Percentiles rank a stretch among this genome's conserved stretches.
These are phyloP conservation scores for Drosophila tropicalis DNA, from an alignment of 1,140 invertebrate species.

Conservation along the genomic window DNA sequence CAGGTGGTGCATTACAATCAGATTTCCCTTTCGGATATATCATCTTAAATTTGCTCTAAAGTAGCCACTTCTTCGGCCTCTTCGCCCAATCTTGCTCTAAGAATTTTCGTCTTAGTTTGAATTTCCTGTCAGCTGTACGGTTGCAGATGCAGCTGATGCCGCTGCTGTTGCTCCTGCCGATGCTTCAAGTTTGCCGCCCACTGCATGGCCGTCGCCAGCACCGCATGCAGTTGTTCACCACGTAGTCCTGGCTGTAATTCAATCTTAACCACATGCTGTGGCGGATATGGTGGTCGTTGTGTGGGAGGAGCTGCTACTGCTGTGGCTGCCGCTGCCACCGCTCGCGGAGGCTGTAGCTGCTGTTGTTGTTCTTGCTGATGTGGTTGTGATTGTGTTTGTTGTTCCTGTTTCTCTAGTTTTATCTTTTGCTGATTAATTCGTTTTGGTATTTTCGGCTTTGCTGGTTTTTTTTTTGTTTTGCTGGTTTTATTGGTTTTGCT, in stretches of 20 bases:
- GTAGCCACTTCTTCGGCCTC: neutral
- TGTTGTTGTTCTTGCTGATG: neutral
- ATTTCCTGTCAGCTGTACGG: constrained; percentile 3
- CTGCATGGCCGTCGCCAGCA: constrained; percentile 35
- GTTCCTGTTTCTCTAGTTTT: constrained; percentile 33
- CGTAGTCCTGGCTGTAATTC: neutral
- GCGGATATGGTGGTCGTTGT: neutral
- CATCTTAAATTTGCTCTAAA: neutral
- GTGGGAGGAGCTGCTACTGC: neutral
- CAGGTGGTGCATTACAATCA: neutral
- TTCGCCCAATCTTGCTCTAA: neutral
- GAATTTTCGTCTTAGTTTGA: constrained; percentile 14
- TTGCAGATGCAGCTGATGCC: constrained; percentile 18
- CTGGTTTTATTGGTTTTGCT: neutral
- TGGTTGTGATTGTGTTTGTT: neutral
- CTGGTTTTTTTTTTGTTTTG: neutral
- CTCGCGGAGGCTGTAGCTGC: neutral
- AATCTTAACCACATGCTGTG: neutral
- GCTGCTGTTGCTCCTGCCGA: constrained; percentile 47
- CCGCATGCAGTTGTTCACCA: constrained; percentile 36
- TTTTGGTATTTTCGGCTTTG: neutral
- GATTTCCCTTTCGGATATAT: neutral
- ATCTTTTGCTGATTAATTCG: neutral
- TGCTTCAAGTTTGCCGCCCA: constrained; percentile 2
- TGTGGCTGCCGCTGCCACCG: neutral